Evolutionary conservation across 2,888 invertebrate genomes (phyloP), one percentile per base, ranked within the genome.

Genomic region (Rhagophthalmus giganteus): DNA sequence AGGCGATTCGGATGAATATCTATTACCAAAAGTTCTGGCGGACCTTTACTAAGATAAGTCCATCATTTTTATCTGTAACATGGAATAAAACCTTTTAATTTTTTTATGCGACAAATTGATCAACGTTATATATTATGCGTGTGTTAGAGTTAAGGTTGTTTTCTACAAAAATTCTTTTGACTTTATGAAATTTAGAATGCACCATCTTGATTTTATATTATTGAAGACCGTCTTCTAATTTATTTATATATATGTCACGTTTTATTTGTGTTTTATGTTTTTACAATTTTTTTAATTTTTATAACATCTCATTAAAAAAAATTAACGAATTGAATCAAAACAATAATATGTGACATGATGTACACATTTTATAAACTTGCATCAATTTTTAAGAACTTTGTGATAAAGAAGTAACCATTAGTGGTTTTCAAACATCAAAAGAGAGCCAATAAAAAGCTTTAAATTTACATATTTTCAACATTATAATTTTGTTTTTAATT

Each of bases 1-100:
- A 8, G 79, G 79, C 26, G 80, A 81, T 63, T 80, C 80, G 35
- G 80, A 80, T 64, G 81, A 81, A 67, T 80, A 79, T 62, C 74
- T 82, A 59, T 74, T 81, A 73, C 81, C 81, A 57, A 74, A 80
- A 63, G 78, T 81, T 54, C 70, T 79, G 55, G 72, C 75, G 44
- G 81, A 81, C 68, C 74, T 79, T 55, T 75, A 78, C 62, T 78
- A 78, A 76, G 57, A 52, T 66, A 55, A 55, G 55, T 54, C 34
- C 13, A 20, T 20, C 20, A 7, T 7, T 20, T 20, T 20, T 7
- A 38, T 39, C 16, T 39, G 26, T 47, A 47, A 38, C 27, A 26
- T 20, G 27, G 33, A 16, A 39, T 13, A 14, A n/a, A 32, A 32
- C 10, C 8, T 38, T 14, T n/a, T n/a, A n/a, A 14, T 40, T 40